phyloP scores from a whole-genome alignment of 2,888 invertebrate species.

The Pristionchus exspectatus region DNA sequence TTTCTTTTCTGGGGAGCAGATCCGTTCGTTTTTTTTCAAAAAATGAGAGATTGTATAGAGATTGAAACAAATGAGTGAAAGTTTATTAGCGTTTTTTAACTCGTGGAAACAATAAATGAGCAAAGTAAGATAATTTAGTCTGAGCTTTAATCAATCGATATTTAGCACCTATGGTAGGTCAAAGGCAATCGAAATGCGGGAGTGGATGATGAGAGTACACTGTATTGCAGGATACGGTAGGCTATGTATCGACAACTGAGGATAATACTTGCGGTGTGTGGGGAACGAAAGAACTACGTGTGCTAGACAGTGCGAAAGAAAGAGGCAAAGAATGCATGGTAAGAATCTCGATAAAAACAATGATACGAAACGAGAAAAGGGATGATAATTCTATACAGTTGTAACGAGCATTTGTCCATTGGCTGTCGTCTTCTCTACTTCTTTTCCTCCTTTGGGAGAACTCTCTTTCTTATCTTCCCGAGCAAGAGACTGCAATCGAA shows the following conservation, averaged over 20 bases:
- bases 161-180: constrained; percentile 41
- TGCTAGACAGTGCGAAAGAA: neutral
- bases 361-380: neutral
- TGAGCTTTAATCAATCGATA: constrained; percentile 26
- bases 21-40: neutral
- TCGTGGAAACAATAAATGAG: constrained; percentile 25
- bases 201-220: constrained; percentile 41
- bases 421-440: neutral
- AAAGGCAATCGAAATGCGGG: constrained; percentile 37
- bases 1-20: neutral
- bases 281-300: neutral
- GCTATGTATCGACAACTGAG: neutral
- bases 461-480: constrained; percentile 1
- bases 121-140: neutral
- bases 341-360: neutral
- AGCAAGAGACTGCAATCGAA: neutral
- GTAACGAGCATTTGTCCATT: constrained; percentile 35
- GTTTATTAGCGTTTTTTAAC: constrained; percentile 34
- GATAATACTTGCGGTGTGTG: neutral
- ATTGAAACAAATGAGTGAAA: neutral
- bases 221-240: constrained; percentile 29
- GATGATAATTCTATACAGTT: constrained; percentile 10
- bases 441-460: neutral
- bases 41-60: neutral
- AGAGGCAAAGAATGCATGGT: neutral